Evolutionary conservation across 2,113 vertebrate species (phyloP).

Genomic region (Bostrychus sinensis): DNA sequence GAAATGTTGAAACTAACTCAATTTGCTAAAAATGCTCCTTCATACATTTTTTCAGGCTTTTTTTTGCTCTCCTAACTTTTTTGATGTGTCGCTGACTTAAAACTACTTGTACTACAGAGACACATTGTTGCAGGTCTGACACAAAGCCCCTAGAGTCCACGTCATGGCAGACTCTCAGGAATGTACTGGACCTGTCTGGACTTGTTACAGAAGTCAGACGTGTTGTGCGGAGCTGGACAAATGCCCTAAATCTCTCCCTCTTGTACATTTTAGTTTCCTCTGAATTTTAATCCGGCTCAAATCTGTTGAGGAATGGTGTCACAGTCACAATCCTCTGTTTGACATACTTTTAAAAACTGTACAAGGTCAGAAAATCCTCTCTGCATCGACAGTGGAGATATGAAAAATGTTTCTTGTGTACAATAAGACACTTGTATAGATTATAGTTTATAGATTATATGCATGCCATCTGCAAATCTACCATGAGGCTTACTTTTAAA

Average conservation of each 20-base stretch:
- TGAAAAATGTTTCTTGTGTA: no score
- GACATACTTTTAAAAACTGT: conserved; percentile 3
- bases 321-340: background rate
- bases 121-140: background rate
- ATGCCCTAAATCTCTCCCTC: conserved; percentile 31
- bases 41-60: no score
- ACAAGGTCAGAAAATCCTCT: background rate
- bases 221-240: conserved; percentile 14
- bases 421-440: no score
- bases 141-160: background rate
- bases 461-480: no score
- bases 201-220: background rate
- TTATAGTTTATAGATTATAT: no score
- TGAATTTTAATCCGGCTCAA: conserved; percentile 41
- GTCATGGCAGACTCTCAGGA: background rate
- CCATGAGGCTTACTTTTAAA: no score
- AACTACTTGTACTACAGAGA: no score
- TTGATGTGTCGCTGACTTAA: no score
- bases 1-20: no score
- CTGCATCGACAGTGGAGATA: no score
- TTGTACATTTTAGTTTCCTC: conserved; percentile 7
- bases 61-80: no score
- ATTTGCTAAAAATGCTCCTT: no score
- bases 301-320: conserved; percentile 22
- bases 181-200: background rate